Evolutionary conservation across 1,140 invertebrate species (phyloP), one percentile per base, ranked within the genome.

Genomic region (Mamestra configurata): DNA sequence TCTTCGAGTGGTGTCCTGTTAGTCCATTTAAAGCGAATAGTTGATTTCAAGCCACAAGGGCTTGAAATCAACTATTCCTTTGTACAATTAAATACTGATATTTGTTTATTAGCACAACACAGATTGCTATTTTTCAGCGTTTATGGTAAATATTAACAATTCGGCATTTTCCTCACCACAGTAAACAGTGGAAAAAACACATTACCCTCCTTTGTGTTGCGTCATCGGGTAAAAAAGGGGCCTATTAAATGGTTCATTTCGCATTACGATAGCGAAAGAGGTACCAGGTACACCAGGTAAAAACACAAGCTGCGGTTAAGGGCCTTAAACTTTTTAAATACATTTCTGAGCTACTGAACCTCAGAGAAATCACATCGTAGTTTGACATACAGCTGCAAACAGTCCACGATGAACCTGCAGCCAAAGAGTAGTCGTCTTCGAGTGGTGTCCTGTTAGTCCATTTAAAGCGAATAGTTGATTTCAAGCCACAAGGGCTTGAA

Each of bases 381-480:
- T 49, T n/a, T 40, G 37, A 40, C 31, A 43, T 43, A 40, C 43
- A 49, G 43, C 43, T 49, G 43, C 43, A 10, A 49, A 49, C n/a
- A 49, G 3, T 49, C 15, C n/a, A 0, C 1, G 43, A 11, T 13
- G 43, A 3, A 11, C 40, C 11, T 43, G 3, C 11, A 55, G 51
- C 96, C 96, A 98, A 89, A 98, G 96, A 22, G 18, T 43, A 5
- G 37, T 35, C 8, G 59, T 37, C n/a, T 22, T 43, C n/a, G 20
- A 51, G 20, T 22, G 61, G 35, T 40, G 13, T 71, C n/a, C n/a
- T n/a, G n/a, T 22, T n/a, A 20, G 61, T 43, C n/a, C 20, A 55
- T 80, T 96, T 96, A 98, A 88, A 98, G 96, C 46, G 98, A 98
- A n/a, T n/a, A n/a, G n/a, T n/a, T n/a, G n/a, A n/a, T n/a, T n/a